phyloP scores from a whole-genome alignment of 2,888 invertebrate genomes.

The Dryomyza anilis region DNA sequence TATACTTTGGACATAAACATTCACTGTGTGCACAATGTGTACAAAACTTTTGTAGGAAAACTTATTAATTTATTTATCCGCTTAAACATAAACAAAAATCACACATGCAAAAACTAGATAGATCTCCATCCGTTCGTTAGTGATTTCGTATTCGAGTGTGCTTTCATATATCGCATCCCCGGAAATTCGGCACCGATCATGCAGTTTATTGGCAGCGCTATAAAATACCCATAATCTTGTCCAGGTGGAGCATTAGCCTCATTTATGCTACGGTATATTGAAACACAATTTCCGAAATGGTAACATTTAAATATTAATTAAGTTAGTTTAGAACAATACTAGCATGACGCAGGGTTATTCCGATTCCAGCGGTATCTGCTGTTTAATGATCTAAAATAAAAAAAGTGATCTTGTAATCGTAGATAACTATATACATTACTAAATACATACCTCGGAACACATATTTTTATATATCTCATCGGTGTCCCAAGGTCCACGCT shows the following conservation, averaged over 20 bases:
- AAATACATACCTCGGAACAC: slow-evolving; percentile 75
- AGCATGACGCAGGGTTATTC: slow-evolving; percentile 29
- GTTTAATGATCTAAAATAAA: slow-evolving; percentile 49
- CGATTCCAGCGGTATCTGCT: slow-evolving; percentile 53
- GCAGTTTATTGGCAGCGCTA: too few relatives aligned
- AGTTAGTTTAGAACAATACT: neutral
- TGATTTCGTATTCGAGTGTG: too few relatives aligned
- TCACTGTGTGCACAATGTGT: neutral
- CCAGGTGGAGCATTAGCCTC: too few relatives aligned
- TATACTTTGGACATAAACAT: slow-evolving; percentile 2
- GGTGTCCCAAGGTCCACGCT: slow-evolving; percentile 79
- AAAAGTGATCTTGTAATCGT: slow-evolving; percentile 13
- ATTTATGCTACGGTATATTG: too few relatives aligned
- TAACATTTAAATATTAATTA: neutral
- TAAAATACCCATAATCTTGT: too few relatives aligned
- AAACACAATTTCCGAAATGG: neutral
- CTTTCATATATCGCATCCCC: too few relatives aligned
- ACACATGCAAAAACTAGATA: neutral
- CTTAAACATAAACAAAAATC: neutral
- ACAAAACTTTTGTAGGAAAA: neutral
- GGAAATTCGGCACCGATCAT: too few relatives aligned
- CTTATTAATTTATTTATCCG: neutral
- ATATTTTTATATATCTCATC: slow-evolving; percentile 83
- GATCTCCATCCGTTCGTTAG: too few relatives aligned
- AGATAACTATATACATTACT: slow-evolving; percentile 31